A percentile compares a stretch with the other conserved stretches of the same genome.
These are phyloP conservation scores for Entosphenus tridentatus DNA, from an alignment of 2,113 vertebrate genomes.

Conservation along the genomic window DNA sequence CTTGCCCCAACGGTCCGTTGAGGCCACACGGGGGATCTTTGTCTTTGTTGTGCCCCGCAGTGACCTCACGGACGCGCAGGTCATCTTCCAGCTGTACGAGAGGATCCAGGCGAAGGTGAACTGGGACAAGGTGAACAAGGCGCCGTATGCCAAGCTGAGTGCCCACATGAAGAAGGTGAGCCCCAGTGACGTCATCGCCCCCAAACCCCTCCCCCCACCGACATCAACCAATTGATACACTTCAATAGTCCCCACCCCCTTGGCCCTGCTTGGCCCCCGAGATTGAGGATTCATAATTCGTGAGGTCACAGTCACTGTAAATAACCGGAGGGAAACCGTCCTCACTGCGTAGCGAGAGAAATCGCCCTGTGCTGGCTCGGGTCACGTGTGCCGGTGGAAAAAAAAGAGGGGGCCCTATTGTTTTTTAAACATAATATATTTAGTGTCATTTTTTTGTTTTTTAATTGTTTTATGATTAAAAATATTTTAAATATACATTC, in stretches of 20 bases:
- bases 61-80: conserved; percentile 39
- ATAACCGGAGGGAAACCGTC: too few species aligned
- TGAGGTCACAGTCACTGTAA: background rate
- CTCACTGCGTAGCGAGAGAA: too few species aligned
- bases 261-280: background rate
- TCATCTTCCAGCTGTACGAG: conserved; percentile 66
- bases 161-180: conserved; percentile 77
- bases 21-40: background rate
- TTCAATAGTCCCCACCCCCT: background rate
- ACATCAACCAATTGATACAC: background rate
- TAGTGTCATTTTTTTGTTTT: too few species aligned
- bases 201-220: background rate
- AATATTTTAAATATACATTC: too few species aligned
- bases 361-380: too few species aligned
- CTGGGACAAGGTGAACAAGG: conserved; percentile 59
- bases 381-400: too few species aligned
- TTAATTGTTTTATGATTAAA: too few species aligned
- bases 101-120: conserved; percentile 44
- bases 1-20: too few species aligned
- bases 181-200: background rate
- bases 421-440: too few species aligned
- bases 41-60: conserved; percentile 21
- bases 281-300: background rate
- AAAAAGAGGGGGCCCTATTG: too few species aligned
- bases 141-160: conserved; percentile 50